Base-by-base conservation (phyloP, 2,113 vertebrate species). In the Pluvialis apricaria region DNA sequence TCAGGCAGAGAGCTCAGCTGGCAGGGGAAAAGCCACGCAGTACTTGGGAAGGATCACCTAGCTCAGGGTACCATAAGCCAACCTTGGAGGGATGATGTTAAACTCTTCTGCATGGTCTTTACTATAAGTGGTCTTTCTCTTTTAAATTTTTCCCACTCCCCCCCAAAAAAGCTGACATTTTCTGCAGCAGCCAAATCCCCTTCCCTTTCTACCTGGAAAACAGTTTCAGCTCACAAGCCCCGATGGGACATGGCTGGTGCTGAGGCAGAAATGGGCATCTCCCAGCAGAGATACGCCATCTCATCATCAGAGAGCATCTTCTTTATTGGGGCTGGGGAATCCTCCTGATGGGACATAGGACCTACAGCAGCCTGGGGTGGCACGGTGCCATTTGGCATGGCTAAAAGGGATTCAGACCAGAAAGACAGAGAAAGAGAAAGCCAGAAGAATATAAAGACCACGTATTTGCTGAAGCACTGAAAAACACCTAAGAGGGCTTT, bases 341-440 rank as follows among this genome's bases (percentile, higher is more conserved):
- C 25, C 21, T 90, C 21, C n/a, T 14, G 2, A 0, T 21, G 60
- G 44, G 40, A n/a, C 11, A 10, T 0, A 2, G 16, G 10, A 34
- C 32, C 69, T 65, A 28, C 11, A 47, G 17, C 21, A 11, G 44
- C 20, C 52, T 38, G 24, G 13, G 8, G 16, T 60, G 26, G 26
- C 68, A 68, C 4, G 1, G 19, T 19, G 16, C 9, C 5, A 2
- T 51, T 25, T 68, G n/a, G 32, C 14, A 72, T 0, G 0, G 24
- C 61, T 79, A 28, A 49, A 88, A 86, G 4, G 8, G 40, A 58
- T 64, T 69, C 25, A 9, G 19, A 60, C 21, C 24, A 69, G 18
- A 81, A 54, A 40, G 11, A 47, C 9, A 57, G 13, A 80, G 18
- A 38, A 73, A 32, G 24, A 71, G 29, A 83, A 83, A 49, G 8